A percentile compares a stretch with the other conserved stretches of the same genome.
Evolutionary conservation across 2,888 invertebrate genomes (phyloP).

Genomic region (Ligdia adustata): DNA sequence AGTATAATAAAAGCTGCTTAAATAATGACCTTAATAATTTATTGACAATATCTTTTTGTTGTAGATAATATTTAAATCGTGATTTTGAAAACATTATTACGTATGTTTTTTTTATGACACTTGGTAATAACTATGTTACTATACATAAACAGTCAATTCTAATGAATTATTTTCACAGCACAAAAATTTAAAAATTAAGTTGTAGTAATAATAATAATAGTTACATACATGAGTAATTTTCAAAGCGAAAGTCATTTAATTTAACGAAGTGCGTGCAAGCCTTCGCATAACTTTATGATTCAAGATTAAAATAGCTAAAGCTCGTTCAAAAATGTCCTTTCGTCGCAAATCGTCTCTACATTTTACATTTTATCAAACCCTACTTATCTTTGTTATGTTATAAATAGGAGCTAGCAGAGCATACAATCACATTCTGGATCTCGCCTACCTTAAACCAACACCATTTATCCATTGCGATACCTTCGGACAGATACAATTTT

Average conservation of each 20-base stretch:
- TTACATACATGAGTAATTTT: too few species aligned
- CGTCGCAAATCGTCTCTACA: constrained; percentile 26
- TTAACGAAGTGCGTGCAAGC: constrained; percentile 15
- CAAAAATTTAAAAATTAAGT: too few species aligned
- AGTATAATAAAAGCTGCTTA: too few species aligned
- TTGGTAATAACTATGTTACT: too few species aligned
- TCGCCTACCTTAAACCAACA: constrained; percentile 40
- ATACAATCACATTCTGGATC: constrained; percentile 40
- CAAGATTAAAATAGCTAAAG: constrained; percentile 25
- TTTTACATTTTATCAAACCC: constrained; percentile 34
- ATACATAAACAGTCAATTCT: too few species aligned
- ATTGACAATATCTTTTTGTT: too few species aligned
- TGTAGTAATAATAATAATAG: too few species aligned
- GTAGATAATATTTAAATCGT: too few species aligned
- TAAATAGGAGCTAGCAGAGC: constrained; percentile 36
- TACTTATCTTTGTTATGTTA: constrained; percentile 34
- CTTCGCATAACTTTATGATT: constrained; percentile 16
- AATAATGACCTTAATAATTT: too few species aligned
- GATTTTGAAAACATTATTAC: too few species aligned
- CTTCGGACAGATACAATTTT: constrained; percentile 47
- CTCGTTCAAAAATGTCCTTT: constrained; percentile 25
- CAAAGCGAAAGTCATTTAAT: constrained; percentile 14
- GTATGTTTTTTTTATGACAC: too few species aligned
- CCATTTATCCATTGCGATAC: constrained; percentile 40
- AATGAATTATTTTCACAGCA: too few species aligned